Evolutionary conservation across 92 coral and sea anemone species (phyloP), one percentile per base, ranked within the genome.

Genomic region (Palythoa heliodiscus): DNA sequence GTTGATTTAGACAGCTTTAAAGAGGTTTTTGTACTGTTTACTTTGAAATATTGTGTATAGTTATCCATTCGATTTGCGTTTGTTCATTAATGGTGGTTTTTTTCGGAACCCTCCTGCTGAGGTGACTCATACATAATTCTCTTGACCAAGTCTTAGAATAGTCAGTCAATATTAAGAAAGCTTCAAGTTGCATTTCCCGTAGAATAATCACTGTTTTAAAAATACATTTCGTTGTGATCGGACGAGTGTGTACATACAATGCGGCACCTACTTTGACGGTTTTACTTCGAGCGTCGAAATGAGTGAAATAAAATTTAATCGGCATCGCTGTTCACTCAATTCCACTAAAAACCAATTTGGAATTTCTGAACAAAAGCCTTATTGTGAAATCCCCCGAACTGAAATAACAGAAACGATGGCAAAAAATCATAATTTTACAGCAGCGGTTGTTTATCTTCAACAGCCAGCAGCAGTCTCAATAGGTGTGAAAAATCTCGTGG

Each of bases 121-220:
- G 84, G 47, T 67, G 14, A 9, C 70, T 60, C 73, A 78, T 64
- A 80, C 39, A 39, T 63, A 66, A 64, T 66, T 64, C 74, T 48
- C 73, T 67, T 70, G 75, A 80, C 66, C 57, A 80, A 47, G 73
- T 64, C 75, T 64, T 52, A 29, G 47, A 69, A 13, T 10, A 69
- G 73, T 69, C 24, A 80, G 84, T 66, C 84, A 66, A 80, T 80
- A 80, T 80, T n/a, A 66, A 80, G 74, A 16, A 80, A 40, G 60
- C 50, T 80, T 80, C 73, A 66, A 80, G 58, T 64, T 67, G 74
- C 13, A 60, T 80, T 80, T 22, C 84, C 61, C 39, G 24, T 64
- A 12, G 23, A 66, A 66, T 80, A n/a, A 43, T 79, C 39, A 60
- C 64, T 22, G 64, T 39, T 19, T 60, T 14, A 19, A 37, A 0